Percentiles rank a stretch among this genome's conserved stretches.
Conservation (phyloP, 2,797 vertebrate species). For the Luscinia megarhynchos region DNA sequence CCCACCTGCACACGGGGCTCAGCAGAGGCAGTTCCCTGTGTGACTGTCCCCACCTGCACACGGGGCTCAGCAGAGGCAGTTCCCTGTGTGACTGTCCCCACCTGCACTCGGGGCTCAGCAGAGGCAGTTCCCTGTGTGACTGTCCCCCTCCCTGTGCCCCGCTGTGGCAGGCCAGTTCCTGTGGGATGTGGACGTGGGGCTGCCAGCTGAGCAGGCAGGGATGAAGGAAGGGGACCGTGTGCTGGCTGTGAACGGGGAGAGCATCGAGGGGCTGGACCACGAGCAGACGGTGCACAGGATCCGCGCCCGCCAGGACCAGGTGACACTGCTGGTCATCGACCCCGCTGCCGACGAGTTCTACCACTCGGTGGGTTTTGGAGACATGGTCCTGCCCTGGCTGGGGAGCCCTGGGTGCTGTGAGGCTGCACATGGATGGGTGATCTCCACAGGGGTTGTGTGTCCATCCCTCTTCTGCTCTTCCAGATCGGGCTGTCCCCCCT, state of each 20-base stretch:
- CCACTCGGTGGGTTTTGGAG: constrained; percentile 76
- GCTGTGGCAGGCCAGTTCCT: constrained; percentile 83
- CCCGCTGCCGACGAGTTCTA: constrained; percentile 83
- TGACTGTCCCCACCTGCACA: background rate
- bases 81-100: background rate
- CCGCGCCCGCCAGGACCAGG: constrained; percentile 74
- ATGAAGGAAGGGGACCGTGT: constrained; percentile 91
- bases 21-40: background rate
- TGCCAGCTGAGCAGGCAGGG: constrained; percentile 86
- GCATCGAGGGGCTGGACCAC: constrained; percentile 84
- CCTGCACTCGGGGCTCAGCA: rapidly evolving
- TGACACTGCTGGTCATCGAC: constrained; percentile 84
- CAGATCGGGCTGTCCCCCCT: constrained; percentile 81
- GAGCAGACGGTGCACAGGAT: constrained; percentile 86
- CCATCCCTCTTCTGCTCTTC: background rate
- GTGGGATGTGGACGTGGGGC: constrained; percentile 87
- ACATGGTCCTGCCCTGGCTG: background rate
- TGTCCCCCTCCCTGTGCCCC: background rate
- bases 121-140: background rate
- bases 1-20: rapidly evolving
- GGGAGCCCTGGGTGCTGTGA: background rate
- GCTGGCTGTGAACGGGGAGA: constrained; percentile 89
- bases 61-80: rapidly evolving
- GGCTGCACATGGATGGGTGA: background rate
- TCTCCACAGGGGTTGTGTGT: rapidly evolving